phyloP scores from a whole-genome alignment of 2,888 invertebrate species.

The Monopis laevigella region DNA sequence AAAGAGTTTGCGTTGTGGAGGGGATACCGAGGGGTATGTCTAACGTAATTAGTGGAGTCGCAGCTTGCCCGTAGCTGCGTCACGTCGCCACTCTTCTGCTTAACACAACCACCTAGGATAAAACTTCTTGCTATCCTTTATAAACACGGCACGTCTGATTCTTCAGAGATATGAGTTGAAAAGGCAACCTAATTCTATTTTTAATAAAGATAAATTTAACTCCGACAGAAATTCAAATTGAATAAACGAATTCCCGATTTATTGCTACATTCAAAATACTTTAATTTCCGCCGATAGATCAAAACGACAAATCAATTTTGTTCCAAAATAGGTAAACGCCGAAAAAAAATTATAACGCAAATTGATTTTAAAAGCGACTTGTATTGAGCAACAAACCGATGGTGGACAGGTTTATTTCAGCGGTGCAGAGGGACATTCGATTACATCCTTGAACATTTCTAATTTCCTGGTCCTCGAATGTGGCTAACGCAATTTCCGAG shows the following conservation, averaged over 20 bases:
- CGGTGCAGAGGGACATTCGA: conserved; percentile 49
- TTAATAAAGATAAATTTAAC: no score
- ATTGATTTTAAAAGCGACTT: background rate
- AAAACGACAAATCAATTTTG: conserved; percentile 9
- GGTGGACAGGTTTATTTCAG: conserved; percentile 45
- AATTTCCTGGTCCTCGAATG: conserved; percentile 63
- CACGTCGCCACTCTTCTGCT: conserved; percentile 22
- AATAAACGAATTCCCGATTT: conserved; percentile 6
- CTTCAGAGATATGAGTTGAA: background rate
- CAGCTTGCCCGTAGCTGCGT: conserved; percentile 30
- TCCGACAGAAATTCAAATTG: no score
- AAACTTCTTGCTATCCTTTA: background rate
- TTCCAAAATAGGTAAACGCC: conserved; percentile 4
- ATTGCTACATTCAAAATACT: conserved; percentile 4
- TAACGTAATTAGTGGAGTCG: conserved; percentile 56
- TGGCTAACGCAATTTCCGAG: conserved; percentile 66
- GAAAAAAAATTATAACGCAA: conserved; percentile 17
- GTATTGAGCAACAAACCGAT: conserved; percentile 9
- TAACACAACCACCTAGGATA: conserved; percentile 5
- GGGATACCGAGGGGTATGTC: conserved; percentile 32
- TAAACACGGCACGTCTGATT: conserved; percentile 3
- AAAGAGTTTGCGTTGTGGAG: conserved; percentile 33
- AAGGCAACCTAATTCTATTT: no score
- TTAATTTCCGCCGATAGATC: conserved; percentile 10
- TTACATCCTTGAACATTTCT: conserved; percentile 63